These are phyloP conservation scores for Anadara kagoshimensis DNA, from an alignment of 1,140 invertebrate genomes.

Conservation along the genomic window DNA sequence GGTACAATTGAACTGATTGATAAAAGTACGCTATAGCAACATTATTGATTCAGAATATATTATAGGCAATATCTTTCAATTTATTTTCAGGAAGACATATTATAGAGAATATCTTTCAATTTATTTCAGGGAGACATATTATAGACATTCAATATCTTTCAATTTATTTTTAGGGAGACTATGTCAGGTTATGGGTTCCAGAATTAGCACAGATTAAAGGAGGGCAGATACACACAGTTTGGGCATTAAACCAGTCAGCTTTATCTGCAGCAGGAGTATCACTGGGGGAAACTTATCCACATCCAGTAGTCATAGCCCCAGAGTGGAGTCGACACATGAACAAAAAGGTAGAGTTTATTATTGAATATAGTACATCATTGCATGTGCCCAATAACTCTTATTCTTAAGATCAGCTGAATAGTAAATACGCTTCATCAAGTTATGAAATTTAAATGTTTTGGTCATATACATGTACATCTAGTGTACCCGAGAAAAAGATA, in stretches of 20 bases:
- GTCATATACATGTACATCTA: neutral
- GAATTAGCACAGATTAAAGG: constrained; percentile 55
- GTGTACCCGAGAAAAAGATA: neutral
- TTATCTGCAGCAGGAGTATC: constrained; percentile 49
- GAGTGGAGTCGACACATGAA: constrained; percentile 55
- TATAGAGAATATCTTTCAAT: too few species aligned
- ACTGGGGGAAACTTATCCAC: constrained; percentile 61
- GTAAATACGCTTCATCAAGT: neutral
- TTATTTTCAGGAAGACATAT: too few species aligned
- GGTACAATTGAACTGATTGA: too few species aligned
- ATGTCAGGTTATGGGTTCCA: constrained; percentile 63
- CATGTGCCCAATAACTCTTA: neutral
- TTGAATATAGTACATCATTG: too few species aligned
- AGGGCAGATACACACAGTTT: constrained; percentile 61
- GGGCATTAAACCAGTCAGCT: constrained; percentile 48
- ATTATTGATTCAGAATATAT: too few species aligned
- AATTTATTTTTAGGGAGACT: constrained; percentile 57
- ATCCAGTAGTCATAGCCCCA: constrained; percentile 59
- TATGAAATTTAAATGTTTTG: too few species aligned
- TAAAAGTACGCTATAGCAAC: too few species aligned
- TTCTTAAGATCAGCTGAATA: neutral
- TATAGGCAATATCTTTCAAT: too few species aligned
- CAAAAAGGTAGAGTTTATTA: constrained; percentile 18
- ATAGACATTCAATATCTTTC: too few species aligned
- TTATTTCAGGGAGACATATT: too few species aligned